These are phyloP conservation scores for Pollenia amentaria DNA, from an alignment of 2,888 invertebrate species.

Conservation along the genomic window DNA sequence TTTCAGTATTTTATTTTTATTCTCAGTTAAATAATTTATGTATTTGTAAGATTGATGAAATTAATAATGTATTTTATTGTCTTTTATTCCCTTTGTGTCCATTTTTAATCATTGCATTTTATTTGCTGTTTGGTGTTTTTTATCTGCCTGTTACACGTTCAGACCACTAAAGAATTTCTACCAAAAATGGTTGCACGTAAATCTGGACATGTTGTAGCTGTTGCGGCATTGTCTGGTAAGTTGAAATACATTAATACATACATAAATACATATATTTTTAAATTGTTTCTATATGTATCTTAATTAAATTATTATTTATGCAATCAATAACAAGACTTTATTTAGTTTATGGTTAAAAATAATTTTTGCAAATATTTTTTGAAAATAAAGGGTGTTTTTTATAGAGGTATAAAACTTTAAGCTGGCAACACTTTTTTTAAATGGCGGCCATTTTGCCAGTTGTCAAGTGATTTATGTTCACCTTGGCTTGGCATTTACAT, in stretches of 20 bases:
- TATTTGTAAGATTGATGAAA: slow-evolving; percentile 37
- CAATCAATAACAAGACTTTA: too few relatives aligned
- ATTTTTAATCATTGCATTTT: slow-evolving; percentile 24
- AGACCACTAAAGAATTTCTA: slow-evolving; percentile 85
- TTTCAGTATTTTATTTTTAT: slow-evolving; percentile 22
- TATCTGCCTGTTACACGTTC: background rate
- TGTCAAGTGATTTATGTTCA: too few relatives aligned
- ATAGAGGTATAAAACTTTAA: too few relatives aligned
- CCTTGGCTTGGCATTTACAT: too few relatives aligned
- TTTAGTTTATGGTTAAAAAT: too few relatives aligned
- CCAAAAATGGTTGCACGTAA: slow-evolving; percentile 84
- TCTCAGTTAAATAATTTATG: slow-evolving; percentile 24
- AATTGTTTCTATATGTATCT: background rate
- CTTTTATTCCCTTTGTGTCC: slow-evolving; percentile 39
- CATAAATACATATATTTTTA: background rate
- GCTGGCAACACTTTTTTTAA: too few relatives aligned
- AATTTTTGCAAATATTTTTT: too few relatives aligned
- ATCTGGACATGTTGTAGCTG: slow-evolving; percentile 85
- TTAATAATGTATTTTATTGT: slow-evolving; percentile 51
- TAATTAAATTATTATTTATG: too few relatives aligned
- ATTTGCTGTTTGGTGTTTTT: slow-evolving; percentile 26
- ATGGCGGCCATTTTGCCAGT: too few relatives aligned
- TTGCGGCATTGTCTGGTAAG: slow-evolving; percentile 84
- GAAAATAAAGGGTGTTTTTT: too few relatives aligned
- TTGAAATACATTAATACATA: background rate